A percentile compares a stretch with the other conserved stretches of the same genome.
Evolutionary conservation across 2,113 vertebrate genomes (phyloP).

Genomic region (Pelecanoides urinatrix): DNA sequence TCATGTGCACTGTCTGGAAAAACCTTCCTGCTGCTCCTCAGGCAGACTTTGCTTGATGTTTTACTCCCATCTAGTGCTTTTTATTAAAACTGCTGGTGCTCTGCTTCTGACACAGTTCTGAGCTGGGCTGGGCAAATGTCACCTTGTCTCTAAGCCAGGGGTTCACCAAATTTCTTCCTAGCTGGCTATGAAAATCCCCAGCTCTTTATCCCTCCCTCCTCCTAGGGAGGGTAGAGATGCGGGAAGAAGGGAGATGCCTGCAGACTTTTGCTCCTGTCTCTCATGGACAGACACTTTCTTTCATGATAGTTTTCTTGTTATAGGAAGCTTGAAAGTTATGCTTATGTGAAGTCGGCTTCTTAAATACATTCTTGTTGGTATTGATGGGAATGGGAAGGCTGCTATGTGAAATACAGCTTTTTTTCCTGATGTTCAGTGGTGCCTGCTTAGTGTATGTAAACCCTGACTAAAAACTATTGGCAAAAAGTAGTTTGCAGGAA

Average conservation of each 20-base stretch:
- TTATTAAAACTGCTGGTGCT: constrained; percentile 41
- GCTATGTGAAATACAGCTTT: background rate
- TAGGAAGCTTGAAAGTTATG: background rate
- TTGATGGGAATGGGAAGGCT: background rate
- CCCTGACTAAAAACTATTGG: background rate
- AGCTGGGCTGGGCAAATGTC: background rate
- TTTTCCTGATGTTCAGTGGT: background rate
- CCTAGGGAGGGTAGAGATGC: background rate
- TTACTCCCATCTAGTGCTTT: constrained; percentile 67
- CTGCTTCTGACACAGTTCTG: background rate
- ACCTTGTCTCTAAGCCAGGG: background rate
- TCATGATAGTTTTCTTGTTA: background rate
- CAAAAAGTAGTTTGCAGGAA: background rate
- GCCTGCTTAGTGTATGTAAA: background rate
- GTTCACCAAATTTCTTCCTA: background rate
- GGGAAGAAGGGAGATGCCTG: background rate
- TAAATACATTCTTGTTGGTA: background rate
- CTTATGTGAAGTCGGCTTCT: background rate
- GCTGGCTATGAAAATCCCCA: background rate
- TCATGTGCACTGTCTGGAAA: background rate
- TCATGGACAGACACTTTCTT: background rate
- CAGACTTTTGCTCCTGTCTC: background rate
- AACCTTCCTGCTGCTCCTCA: background rate
- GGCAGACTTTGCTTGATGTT: constrained; percentile 11
- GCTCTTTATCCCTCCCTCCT: background rate